Base-by-base conservation (phyloP, 2,888 invertebrate genomes). In the Entomobrya multifasciata region DNA sequence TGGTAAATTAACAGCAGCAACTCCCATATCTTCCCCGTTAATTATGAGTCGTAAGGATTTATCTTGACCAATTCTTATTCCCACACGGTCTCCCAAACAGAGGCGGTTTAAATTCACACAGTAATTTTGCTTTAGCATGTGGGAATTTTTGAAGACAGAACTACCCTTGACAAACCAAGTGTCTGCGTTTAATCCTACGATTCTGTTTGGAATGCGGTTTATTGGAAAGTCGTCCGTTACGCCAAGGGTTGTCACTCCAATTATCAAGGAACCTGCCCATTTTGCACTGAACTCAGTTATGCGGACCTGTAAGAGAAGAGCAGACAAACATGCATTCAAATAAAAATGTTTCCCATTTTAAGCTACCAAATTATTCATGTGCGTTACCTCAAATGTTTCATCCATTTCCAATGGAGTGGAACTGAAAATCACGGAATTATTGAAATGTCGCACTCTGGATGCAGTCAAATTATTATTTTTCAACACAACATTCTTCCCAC, bases 51-150 rank as follows among this genome's bases (percentile, higher is more conserved):
- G 95, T 6, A 97, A 93, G 22, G 94, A 94, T 10, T 95, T 94
- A 27, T 94, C 93, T 8, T 91, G 91, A 0, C 95, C 95, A 90
- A 95, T 94, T 92, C 96, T 95, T 25, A 97, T 92, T 0, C 96
- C 96, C 76, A 93, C 91, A 78, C 96, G 94, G 92, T 97, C 97
- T 0, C 96, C 96, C 0, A 95, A 95, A 30, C 96, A 94, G 15
- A 98, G 93, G 95, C 97, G 96, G 90, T 97, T 96, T 90, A 98
- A 94, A 90, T 94, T 95, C 5, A 95, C 95, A 70, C 95, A 94
- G 91, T 95, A 96, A 90, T 95, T 95, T 83, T 95, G 94, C 91
- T 95, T 95, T 41, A 96, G 92, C 25, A 95, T 93, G 89, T 94
- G 94, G 13, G 95, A 95, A 92, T 95, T 95, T 90, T 95, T 94